Percentiles rank a stretch among this genome's conserved stretches.
Conservation (phyloP, 2,797 vertebrate species). For the Platalea minor region DNA sequence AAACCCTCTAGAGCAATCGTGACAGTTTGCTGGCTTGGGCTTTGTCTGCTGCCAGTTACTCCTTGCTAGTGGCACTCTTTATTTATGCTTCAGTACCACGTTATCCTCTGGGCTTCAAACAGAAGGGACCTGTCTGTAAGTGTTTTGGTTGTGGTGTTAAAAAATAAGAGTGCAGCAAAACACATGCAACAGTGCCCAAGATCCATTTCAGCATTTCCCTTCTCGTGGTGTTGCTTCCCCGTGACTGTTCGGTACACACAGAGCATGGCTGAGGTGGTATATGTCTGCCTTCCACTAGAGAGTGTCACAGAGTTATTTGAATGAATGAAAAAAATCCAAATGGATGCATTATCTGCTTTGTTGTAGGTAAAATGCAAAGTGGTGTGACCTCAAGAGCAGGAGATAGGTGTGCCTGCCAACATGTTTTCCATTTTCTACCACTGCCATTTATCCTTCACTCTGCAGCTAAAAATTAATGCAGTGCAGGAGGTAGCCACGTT, state of each 20-base stretch:
- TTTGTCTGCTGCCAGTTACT: slow-evolving; percentile 80
- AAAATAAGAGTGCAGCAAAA: slow-evolving; percentile 74
- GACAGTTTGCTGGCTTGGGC: slow-evolving; percentile 76
- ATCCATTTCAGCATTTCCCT: slow-evolving; percentile 51
- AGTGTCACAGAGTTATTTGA: slow-evolving; percentile 23
- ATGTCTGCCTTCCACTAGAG: slow-evolving; percentile 34
- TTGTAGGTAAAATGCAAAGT: not conserved
- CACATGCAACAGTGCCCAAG: slow-evolving; percentile 73
- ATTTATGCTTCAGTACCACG: slow-evolving; percentile 80
- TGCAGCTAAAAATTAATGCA: not conserved
- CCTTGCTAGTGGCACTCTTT: slow-evolving; percentile 79
- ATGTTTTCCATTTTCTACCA: not conserved
- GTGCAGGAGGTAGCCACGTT: not conserved
- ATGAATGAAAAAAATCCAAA: not conserved
- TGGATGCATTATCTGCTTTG: not conserved
- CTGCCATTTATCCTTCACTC: not conserved
- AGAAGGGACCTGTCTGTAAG: slow-evolving; percentile 81
- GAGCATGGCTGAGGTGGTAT: slow-evolving; percentile 18
- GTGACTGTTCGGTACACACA: not conserved
- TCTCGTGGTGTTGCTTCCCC: not conserved
- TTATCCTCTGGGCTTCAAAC: slow-evolving; percentile 78
- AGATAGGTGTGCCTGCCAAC: not conserved
- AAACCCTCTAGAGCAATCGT: slow-evolving; percentile 77
- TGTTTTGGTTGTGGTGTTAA: slow-evolving; percentile 78
- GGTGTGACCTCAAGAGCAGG: not conserved